Conservation (phyloP, 1,140 invertebrate species). For the Lordiphosa clarofinis region DNA sequence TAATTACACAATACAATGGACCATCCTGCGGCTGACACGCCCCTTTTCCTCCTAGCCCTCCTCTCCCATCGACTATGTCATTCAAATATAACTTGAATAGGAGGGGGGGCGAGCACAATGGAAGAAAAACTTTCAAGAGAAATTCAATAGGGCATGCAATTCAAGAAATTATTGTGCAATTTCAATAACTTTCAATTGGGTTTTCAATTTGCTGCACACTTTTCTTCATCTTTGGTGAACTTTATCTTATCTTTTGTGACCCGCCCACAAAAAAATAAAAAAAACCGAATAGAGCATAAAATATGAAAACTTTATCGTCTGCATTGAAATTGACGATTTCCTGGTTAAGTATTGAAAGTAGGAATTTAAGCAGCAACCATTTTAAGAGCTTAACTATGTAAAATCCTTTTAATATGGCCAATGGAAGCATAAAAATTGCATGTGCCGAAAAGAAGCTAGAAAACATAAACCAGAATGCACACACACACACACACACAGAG, state of each 20-base stretch:
- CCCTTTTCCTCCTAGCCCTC: conserved; percentile 7
- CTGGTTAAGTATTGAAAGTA: conserved; percentile 20
- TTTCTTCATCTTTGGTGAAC: conserved; percentile 35
- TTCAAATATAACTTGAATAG: conserved; percentile 41
- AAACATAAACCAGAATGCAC: conserved; percentile 59
- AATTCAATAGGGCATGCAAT: conserved; percentile 77
- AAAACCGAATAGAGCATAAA: conserved; percentile 48
- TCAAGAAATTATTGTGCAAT: conserved; percentile 77
- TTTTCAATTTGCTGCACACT: conserved; percentile 76
- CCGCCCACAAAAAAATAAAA: conserved; percentile 4
- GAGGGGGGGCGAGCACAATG: conserved; percentile 9
- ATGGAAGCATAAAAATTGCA: conserved; percentile 62
- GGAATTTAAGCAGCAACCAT: conserved; percentile 46
- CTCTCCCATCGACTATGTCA: neutral
- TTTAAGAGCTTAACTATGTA: conserved; percentile 62
- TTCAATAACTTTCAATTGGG: conserved; percentile 78
- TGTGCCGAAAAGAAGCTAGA: conserved; percentile 21
- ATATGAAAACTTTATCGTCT: conserved; percentile 62
- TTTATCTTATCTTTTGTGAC: conserved; percentile 51
- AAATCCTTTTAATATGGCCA: conserved; percentile 66
- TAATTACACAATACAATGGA: conserved; percentile 33
- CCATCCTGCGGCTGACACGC: conserved; percentile 28
- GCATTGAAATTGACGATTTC: conserved; percentile 54
- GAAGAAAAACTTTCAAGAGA: conserved; percentile 53
- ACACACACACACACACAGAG: conserved; percentile 45